A percentile compares a stretch with the other conserved stretches of the same genome.
Conservation (phyloP, 2,888 invertebrate species). For the Boloria selene region DNA sequence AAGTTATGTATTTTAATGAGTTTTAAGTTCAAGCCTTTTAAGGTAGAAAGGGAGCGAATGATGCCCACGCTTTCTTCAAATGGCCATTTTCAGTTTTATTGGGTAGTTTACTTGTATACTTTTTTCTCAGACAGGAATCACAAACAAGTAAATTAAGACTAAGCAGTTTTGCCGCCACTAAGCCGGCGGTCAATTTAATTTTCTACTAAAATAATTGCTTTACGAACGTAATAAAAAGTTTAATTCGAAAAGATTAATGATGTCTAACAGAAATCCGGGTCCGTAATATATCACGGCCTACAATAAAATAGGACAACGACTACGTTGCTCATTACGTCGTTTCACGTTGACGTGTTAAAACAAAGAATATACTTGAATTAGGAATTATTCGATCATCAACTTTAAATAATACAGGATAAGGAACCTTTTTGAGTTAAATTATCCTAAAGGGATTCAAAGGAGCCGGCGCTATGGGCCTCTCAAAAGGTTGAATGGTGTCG, state of each 20-base stretch:
- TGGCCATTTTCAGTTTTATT: too few species aligned
- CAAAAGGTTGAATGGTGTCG: conserved; percentile 62
- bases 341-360: conserved; percentile 62
- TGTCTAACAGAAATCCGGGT: conserved; percentile 41
- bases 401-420: conserved; percentile 1
- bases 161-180: neutral
- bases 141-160: neutral
- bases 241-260: conserved; percentile 47
- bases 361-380: conserved; percentile 49
- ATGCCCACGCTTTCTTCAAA: too few species aligned
- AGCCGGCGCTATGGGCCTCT: conserved; percentile 53
- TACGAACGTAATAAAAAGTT: conserved; percentile 38
- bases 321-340: conserved; percentile 55
- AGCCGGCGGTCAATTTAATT: neutral
- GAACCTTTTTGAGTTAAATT: conserved; percentile 14
- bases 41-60: too few species aligned
- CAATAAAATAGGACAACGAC: conserved; percentile 47
- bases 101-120: too few species aligned
- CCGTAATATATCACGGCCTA: conserved; percentile 51
- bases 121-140: too few species aligned
- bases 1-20: conserved; percentile 8
- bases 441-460: conserved; percentile 51
- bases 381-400: conserved; percentile 4
- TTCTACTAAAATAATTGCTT: neutral
- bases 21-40: neutral